phyloP scores from a whole-genome alignment of 2,888 invertebrate species.

The Dasysyrphus tricinctus region DNA sequence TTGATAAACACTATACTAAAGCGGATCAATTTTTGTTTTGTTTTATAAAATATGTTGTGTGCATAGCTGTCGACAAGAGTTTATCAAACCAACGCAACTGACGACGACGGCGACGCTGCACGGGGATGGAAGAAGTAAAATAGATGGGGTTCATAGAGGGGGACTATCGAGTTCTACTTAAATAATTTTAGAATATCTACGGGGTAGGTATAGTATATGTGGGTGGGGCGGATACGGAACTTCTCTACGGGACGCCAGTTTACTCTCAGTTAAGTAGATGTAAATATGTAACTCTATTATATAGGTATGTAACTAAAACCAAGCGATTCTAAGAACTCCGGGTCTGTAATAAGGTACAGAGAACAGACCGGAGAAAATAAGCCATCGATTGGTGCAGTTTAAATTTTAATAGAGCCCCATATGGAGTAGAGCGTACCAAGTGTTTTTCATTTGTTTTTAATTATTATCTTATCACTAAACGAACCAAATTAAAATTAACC shows the following conservation, averaged over 20 bases:
- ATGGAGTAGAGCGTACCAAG: slow-evolving; percentile 4
- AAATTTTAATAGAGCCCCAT: slow-evolving; percentile 17
- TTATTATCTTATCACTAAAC: neutral
- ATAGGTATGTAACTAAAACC: neutral
- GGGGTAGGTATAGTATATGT: slow-evolving; percentile 3
- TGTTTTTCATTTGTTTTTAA: slow-evolving; percentile 7
- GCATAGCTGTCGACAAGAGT: slow-evolving; percentile 67
- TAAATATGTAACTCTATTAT: slow-evolving; percentile 4
- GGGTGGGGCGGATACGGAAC: slow-evolving; percentile 36
- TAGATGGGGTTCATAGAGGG: slow-evolving; percentile 3
- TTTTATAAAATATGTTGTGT: slow-evolving; percentile 70
- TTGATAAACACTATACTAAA: slow-evolving; percentile 62
- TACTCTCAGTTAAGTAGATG: slow-evolving; percentile 22
- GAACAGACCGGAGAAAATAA: neutral
- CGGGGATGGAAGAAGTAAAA: neutral
- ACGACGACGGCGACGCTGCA: neutral
- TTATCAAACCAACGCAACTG: slow-evolving; percentile 56
- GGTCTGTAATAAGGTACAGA: neutral
- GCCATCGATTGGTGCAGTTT: slow-evolving; percentile 13
- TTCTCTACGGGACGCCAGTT: slow-evolving; percentile 53
- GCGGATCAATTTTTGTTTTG: slow-evolving; percentile 74
- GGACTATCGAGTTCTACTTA: slow-evolving; percentile 36
- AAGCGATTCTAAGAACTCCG: slow-evolving; percentile 10
- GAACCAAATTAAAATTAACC: neutral
- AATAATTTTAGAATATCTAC: slow-evolving; percentile 39